phyloP scores from a whole-genome alignment of 2,113 vertebrate genomes.

The Dryoscopus gambensis region DNA sequence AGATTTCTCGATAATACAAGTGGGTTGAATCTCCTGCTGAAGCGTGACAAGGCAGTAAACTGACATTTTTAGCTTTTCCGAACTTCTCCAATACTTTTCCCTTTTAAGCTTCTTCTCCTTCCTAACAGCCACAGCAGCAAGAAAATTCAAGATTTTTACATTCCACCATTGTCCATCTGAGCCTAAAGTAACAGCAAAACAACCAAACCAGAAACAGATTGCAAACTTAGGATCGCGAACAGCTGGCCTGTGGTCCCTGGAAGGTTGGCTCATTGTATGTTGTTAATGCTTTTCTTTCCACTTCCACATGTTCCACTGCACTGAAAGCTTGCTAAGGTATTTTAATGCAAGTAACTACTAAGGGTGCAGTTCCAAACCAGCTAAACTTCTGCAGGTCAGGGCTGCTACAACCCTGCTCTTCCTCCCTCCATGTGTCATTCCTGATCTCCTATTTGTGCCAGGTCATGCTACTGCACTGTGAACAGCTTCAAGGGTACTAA shows the following conservation, averaged over 20 bases:
- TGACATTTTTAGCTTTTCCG: neutral
- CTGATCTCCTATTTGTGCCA: neutral
- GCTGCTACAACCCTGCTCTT: neutral
- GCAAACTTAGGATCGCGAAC: neutral
- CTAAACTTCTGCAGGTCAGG: neutral
- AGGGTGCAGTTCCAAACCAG: neutral
- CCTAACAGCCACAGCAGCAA: neutral
- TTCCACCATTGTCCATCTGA: neutral
- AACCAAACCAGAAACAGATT: conserved; percentile 35
- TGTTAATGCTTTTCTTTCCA: neutral
- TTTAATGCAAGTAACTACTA: neutral
- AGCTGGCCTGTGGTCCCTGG: neutral
- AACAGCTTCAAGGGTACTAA: neutral
- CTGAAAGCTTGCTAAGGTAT: neutral
- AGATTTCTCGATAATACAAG: neutral
- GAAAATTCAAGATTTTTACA: neutral
- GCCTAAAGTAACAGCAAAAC: conserved; percentile 9
- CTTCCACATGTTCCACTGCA: neutral
- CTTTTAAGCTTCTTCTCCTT: neutral
- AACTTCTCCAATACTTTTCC: neutral
- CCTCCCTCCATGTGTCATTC: neutral
- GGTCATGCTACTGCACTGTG: neutral
- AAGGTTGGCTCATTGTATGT: neutral
- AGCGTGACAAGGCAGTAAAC: neutral
- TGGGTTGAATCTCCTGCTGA: conserved; percentile 4